Conservation (phyloP, 2,113 vertebrate genomes). For the Xiphophorus couchianus region DNA sequence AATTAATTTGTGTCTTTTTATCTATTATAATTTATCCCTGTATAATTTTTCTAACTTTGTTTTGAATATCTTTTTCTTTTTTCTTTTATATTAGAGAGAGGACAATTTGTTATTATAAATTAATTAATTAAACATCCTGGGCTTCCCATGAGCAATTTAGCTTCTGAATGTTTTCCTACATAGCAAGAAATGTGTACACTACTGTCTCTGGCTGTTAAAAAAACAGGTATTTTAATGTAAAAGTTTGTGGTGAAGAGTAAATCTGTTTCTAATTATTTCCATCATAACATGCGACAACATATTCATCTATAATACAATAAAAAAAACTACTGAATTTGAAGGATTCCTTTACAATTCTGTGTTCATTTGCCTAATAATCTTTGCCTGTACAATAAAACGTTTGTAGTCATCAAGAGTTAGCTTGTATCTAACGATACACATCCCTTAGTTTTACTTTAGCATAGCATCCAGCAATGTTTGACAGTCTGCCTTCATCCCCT, state of each 20-base stretch:
- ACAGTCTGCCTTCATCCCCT: conserved; percentile 37
- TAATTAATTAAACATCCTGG: too few relatives aligned
- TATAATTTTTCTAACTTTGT: too few relatives aligned
- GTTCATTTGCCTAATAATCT: background rate
- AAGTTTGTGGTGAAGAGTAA: background rate
- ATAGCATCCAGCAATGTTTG: conserved; percentile 29
- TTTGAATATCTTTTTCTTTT: too few relatives aligned
- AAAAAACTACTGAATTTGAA: background rate
- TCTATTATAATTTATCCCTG: too few relatives aligned
- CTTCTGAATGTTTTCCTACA: background rate
- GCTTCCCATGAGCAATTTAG: background rate
- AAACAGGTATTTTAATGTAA: background rate
- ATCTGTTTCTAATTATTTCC: background rate
- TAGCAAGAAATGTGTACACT: background rate
- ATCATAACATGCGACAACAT: background rate
- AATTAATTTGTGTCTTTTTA: too few relatives aligned
- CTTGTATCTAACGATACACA: background rate
- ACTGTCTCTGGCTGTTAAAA: background rate
- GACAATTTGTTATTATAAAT: too few relatives aligned
- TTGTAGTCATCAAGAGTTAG: background rate
- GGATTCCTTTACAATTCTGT: background rate
- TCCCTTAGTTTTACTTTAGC: conserved; percentile 4
- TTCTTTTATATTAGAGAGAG: too few relatives aligned
- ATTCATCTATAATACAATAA: background rate
- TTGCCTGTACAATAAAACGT: background rate